Percentiles rank a stretch among this genome's conserved stretches.
Evolutionary conservation across 1,140 invertebrate species (phyloP).

Genomic region (Caenorhabditis tropicalis): DNA sequence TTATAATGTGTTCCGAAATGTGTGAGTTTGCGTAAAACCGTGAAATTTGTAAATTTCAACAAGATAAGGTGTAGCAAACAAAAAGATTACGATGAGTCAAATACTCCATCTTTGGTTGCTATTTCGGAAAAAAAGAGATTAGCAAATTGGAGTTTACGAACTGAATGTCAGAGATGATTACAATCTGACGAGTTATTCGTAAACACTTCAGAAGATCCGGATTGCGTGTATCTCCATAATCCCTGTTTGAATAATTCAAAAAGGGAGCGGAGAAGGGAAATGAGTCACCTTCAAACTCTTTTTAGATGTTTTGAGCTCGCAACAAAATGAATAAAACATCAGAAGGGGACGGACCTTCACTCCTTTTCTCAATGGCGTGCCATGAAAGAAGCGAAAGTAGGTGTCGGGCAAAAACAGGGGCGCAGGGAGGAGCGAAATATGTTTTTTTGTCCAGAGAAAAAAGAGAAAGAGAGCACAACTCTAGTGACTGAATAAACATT

Average conservation of each 20-base stretch:
- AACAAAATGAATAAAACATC: slow-evolving; percentile 19
- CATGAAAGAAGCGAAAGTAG: neutral
- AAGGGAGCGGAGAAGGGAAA: neutral
- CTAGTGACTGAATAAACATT: slow-evolving; percentile 35
- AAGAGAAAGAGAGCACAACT: neutral
- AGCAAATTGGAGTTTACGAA: no score
- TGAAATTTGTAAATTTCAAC: no score
- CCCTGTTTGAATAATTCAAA: neutral
- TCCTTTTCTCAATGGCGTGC: neutral
- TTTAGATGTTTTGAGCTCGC: neutral
- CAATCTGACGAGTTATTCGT: no score
- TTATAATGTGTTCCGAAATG: no score
- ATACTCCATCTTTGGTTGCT: no score
- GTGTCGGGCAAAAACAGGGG: neutral
- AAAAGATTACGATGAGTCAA: no score
- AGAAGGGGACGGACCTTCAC: neutral
- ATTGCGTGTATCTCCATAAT: neutral
- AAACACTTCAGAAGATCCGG: no score
- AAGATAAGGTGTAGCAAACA: no score
- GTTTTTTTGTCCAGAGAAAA: neutral
- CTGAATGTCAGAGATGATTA: no score
- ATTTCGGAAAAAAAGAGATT: no score
- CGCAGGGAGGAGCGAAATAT: neutral
- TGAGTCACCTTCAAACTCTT: neutral
- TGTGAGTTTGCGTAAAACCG: no score